Conservation (phyloP, 2,888 invertebrate genomes). For the Ormia ochracea region DNA sequence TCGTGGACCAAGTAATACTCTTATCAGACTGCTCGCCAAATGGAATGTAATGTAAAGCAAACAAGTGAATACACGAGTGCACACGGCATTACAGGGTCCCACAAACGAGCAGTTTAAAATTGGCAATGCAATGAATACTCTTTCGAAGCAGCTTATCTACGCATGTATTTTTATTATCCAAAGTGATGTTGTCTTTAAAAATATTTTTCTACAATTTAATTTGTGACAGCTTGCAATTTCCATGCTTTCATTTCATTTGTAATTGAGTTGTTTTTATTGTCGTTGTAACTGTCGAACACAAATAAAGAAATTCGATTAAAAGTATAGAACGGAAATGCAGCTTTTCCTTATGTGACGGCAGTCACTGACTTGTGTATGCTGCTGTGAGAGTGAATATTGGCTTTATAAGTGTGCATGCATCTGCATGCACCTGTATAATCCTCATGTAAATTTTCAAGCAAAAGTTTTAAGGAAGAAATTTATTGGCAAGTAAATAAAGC, state of each 20-base stretch:
- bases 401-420: neutral
- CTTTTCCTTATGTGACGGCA: conserved; percentile 25
- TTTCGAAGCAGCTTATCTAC: too few species aligned
- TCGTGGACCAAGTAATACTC: too few species aligned
- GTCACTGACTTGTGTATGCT: neutral
- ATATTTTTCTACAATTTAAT: neutral
- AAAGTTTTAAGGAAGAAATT: conserved; percentile 9
- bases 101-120: neutral
- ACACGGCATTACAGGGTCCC: too few species aligned
- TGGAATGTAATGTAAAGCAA: too few species aligned
- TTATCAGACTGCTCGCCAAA: too few species aligned
- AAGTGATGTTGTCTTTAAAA: neutral
- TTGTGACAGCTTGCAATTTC: neutral
- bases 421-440: neutral
- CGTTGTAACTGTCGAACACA: neutral
- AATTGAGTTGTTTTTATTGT: neutral
- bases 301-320: conserved; percentile 47
- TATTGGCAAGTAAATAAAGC: neutral
- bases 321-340: conserved; percentile 44
- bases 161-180: neutral
- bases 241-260: conserved; percentile 26
- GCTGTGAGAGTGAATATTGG: neutral
- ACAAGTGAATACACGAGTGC: too few species aligned
- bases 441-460: conserved; percentile 5
- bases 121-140: neutral